Evolutionary conservation across 2,888 invertebrate species (phyloP), one percentile per base, ranked within the genome.

Genomic region (Macrosoma leucophasiata): DNA sequence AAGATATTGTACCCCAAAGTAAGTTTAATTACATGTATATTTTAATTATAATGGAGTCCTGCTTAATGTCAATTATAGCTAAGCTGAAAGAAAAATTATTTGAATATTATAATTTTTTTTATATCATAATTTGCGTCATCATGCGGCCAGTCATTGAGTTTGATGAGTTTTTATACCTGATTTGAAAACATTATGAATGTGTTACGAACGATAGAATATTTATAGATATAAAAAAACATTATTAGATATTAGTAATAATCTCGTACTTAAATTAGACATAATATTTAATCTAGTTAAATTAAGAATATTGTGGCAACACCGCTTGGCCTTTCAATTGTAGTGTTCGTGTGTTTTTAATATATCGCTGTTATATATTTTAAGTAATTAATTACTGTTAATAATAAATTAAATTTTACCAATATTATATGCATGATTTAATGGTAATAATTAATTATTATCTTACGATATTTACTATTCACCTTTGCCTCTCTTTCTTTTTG

Each of bases 311-410:
- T 84, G 84, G 84, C 82, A 84, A 82, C 82, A 84, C 84, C 84
- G 82, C 81, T 84, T 82, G 84, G 84, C 84, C 84, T 84, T 79
- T 75, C 71, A 78, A 68, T 62, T 53, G 70, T 77, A 78, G 81
- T 78, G 66, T 73, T 70, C 51, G 72, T 74, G 73, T 74, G 74
- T 71, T n/a, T n/a, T 55, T 56, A 52, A 53, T 60, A 58, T 68
- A 67, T 69, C 68, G 64, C 56, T 58, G 58, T 64, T 56, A 59
- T 45, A n/a, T n/a, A n/a, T n/a, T n/a, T 55, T 62, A 62, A 53
- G 60, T 65, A 60, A 57, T 57, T 33, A n/a, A n/a, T n/a, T 49
- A 46, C 35, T 46, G 25, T 48, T 48, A 43, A 40, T 42, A 36
- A 41, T 50, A 45, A 50, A 45, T 49, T 46, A 44, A 50, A 49